These are phyloP conservation scores for Drosophila colorata DNA, from an alignment of 2,888 invertebrate genomes.

Conservation along the genomic window DNA sequence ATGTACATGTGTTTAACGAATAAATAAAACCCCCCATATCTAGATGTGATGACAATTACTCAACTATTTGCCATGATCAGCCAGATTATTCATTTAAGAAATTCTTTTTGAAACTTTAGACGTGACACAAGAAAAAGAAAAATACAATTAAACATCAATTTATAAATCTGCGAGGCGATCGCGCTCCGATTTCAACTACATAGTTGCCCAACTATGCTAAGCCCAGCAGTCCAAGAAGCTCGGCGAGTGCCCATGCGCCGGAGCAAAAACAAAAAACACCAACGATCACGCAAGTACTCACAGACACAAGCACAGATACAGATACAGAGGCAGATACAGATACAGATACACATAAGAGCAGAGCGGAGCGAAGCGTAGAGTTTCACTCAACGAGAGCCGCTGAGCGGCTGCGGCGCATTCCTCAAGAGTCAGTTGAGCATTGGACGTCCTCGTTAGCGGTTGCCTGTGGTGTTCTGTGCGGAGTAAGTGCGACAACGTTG, in stretches of 20 bases:
- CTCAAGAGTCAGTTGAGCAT: constrained; percentile 81
- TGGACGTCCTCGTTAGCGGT: constrained; percentile 84
- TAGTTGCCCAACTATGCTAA: constrained; percentile 36
- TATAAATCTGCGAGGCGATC: constrained; percentile 36
- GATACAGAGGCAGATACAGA: neutral
- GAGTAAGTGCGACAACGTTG: constrained; percentile 44
- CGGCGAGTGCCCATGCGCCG: constrained; percentile 17
- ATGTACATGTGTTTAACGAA: constrained; percentile 18
- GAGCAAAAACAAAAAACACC: constrained; percentile 10
- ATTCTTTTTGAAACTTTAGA: constrained; percentile 33
- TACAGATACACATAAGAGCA: constrained; percentile 7
- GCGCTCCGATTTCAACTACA: constrained; percentile 26
- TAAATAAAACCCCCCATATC: constrained; percentile 11
- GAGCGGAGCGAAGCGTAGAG: constrained; percentile 48
- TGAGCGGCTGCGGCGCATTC: constrained; percentile 59
- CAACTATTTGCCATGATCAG: constrained; percentile 22
- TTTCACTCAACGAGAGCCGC: constrained; percentile 67
- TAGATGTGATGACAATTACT: neutral
- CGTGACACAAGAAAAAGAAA: constrained; percentile 7
- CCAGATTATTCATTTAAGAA: constrained; percentile 11
- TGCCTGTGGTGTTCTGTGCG: constrained; percentile 71
- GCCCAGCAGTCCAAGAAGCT: constrained; percentile 25
- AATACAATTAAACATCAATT: constrained; percentile 46
- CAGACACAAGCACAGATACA: constrained; percentile 15
- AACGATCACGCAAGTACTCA: constrained; percentile 31